Base-by-base conservation (phyloP, 2,113 vertebrate species). In the Meleagris gallopavo region DNA sequence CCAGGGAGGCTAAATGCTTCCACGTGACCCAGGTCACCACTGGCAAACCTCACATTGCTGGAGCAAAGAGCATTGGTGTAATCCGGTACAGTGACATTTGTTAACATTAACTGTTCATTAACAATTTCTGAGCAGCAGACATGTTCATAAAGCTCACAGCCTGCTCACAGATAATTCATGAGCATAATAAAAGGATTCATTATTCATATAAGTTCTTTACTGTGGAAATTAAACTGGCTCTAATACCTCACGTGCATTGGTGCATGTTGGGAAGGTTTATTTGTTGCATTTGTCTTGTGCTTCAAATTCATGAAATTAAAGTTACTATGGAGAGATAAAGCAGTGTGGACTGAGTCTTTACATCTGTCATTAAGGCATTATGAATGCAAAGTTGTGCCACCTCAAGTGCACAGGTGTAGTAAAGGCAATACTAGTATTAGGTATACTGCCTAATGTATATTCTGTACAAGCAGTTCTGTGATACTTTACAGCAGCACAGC, bases 131-230 rank as follows among this genome's bases (percentile, higher is more conserved):
- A 95, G 58, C 81, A 77, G 88, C 76, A 93, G 88, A 89, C 84
- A 45, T 76, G 91, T 95, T 92, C 95, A 83, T 92, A 92, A 95
- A 95, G 89, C 86, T 86, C 84, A 76, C 77, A 95, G 83, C 82
- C 93, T 22, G 61, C 86, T 92, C 91, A 85, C 91, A 79, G 91
- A 83, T 97, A 96, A 94, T 96, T 96, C 94, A 94, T 95, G 93
- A 96, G 78, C 80, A 90, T 88, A 93, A 95, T 96, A 95, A 91
- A 94, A 90, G 77, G 86, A 91, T 94, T 95, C 94, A 95, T 95
- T 97, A 95, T 94, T 96, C 93, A 94, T 93, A 79, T 80, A 91
- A 88, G 82, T 83, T 88, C 83, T 95, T 95, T 88, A 79, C 91
- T 17, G 9, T 93, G 87, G 88, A 94, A 96, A 94, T 97, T 94